Evolutionary conservation across 2,888 invertebrate species (phyloP).

Genomic region (Thymelicus sylvestris): DNA sequence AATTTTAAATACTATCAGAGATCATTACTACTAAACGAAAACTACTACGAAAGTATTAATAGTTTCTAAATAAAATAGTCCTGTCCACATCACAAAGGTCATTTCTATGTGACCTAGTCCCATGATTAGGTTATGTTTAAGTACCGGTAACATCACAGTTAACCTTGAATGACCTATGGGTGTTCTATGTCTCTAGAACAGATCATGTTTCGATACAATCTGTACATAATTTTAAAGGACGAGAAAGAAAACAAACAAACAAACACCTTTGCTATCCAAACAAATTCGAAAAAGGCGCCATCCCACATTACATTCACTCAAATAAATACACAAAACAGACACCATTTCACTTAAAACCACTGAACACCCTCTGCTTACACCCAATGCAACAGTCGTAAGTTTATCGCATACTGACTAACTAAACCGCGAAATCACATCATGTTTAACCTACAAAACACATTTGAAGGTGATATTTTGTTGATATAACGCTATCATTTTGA

Average conservation of each 20-base stretch:
- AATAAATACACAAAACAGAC: constrained; percentile 23
- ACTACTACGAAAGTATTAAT: background rate
- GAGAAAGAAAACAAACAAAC: constrained; percentile 13
- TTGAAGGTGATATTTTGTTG: constrained; percentile 85
- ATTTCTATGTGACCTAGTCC: constrained; percentile 71
- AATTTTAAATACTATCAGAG: background rate
- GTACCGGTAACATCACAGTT: constrained; percentile 65
- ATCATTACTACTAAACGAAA: no score
- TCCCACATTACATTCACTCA: constrained; percentile 21
- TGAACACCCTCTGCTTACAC: constrained; percentile 46
- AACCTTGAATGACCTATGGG: constrained; percentile 83
- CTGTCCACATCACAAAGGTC: constrained; percentile 62
- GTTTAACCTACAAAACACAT: constrained; percentile 84
- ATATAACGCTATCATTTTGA: constrained; percentile 66
- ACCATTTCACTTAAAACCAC: constrained; percentile 46
- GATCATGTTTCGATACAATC: constrained; percentile 23
- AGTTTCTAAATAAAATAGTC: background rate
- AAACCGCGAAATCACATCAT: constrained; percentile 78
- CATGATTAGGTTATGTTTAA: constrained; percentile 70
- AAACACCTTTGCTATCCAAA: constrained; percentile 14
- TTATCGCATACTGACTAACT: constrained; percentile 66
- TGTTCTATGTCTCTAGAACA: constrained; percentile 38
- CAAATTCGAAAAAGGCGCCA: constrained; percentile 38
- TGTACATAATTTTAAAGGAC: background rate
- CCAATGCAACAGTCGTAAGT: constrained; percentile 54